These are phyloP conservation scores for Myotis yumanensis DNA, from an alignment of 2,113 vertebrate species.

Conservation along the genomic window DNA sequence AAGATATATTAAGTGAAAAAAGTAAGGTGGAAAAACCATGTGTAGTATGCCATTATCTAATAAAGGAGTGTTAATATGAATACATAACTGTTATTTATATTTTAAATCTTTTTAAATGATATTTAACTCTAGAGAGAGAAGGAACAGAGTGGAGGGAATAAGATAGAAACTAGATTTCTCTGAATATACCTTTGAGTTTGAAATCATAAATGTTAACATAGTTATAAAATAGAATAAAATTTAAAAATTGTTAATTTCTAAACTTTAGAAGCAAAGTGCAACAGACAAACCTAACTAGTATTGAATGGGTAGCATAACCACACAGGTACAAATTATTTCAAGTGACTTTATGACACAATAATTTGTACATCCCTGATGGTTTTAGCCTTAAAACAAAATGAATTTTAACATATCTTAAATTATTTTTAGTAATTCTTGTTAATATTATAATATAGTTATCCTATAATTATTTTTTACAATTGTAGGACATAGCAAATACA, in stretches of 20 bases:
- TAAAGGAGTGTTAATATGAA: background rate
- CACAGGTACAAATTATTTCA: slow-evolving; percentile 26
- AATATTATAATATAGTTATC: background rate
- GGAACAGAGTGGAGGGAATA: background rate
- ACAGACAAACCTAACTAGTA: background rate
- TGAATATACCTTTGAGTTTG: background rate
- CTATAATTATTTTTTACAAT: background rate
- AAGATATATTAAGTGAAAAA: background rate
- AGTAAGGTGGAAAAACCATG: background rate
- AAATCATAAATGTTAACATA: slow-evolving; percentile 9
- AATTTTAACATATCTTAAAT: background rate
- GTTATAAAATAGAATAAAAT: slow-evolving; percentile 38
- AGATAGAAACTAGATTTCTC: background rate
- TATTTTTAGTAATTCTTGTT: slow-evolving; percentile 10
- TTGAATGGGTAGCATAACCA: background rate
- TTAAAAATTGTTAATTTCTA: slow-evolving; percentile 16
- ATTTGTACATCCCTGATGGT: background rate
- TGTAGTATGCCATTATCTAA: background rate
- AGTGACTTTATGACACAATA: background rate
- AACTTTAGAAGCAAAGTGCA: background rate
- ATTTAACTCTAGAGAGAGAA: background rate
- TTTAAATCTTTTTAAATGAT: background rate
- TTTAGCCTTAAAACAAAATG: slow-evolving; percentile 15
- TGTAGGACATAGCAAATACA: slow-evolving; percentile 8
- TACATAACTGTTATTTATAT: background rate